These are phyloP conservation scores for Diarsia dahlii DNA, from an alignment of 2,888 invertebrate species.

Conservation along the genomic window DNA sequence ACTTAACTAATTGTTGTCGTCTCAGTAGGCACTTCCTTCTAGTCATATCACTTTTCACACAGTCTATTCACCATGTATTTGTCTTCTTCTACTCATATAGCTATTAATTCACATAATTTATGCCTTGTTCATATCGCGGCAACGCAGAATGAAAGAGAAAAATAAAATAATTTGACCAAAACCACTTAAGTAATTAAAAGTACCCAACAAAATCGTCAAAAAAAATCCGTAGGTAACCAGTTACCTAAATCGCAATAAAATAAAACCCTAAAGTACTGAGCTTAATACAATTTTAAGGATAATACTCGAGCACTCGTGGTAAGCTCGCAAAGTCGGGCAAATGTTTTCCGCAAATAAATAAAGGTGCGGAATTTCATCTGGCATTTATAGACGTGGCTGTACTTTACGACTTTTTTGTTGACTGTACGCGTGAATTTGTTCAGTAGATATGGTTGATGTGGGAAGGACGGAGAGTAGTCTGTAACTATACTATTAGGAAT, in stretches of 20 bases:
- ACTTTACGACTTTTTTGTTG: constrained; percentile 66
- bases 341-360: constrained; percentile 68
- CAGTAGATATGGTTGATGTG: constrained; percentile 19
- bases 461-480: not conserved
- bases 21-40: not conserved
- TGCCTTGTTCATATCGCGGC: not conserved
- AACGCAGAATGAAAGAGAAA: not conserved
- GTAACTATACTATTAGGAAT: too few species aligned
- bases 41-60: not conserved
- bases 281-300: constrained; percentile 66
- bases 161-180: not conserved
- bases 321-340: constrained; percentile 60
- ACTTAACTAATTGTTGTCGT: not conserved
- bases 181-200: not conserved
- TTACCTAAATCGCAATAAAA: constrained; percentile 53
- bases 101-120: not conserved
- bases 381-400: constrained; percentile 67
- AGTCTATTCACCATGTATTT: not conserved
- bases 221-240: constrained; percentile 19
- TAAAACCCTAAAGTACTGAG: constrained; percentile 52
- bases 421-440: constrained; percentile 47
- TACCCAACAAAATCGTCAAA: not conserved
- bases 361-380: constrained; percentile 69
- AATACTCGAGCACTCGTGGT: constrained; percentile 60
- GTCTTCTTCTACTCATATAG: not conserved